These are phyloP conservation scores for Hydrozoanthus tunicans DNA, from an alignment of 64 coral and sea anemone genomes.

Conservation along the genomic window DNA sequence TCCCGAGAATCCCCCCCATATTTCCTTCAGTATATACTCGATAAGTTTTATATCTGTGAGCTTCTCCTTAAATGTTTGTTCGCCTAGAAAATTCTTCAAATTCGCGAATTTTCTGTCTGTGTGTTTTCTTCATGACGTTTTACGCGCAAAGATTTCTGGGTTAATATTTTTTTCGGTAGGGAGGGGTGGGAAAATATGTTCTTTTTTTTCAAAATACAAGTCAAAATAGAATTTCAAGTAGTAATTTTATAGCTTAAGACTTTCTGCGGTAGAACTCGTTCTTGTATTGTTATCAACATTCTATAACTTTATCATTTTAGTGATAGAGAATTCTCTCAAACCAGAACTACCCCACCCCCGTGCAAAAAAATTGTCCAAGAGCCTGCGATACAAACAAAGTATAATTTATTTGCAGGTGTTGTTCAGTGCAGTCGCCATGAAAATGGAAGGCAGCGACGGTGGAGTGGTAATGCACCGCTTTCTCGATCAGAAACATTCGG, in stretches of 20 bases:
- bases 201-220: not conserved
- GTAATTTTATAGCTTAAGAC: too few relatives aligned
- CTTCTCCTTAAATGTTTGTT: not conserved
- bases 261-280: too few relatives aligned
- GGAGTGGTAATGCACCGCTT: constrained; percentile 56
- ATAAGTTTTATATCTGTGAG: not conserved
- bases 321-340: too few relatives aligned
- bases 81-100: not conserved
- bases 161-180: not conserved
- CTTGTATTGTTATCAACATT: too few relatives aligned
- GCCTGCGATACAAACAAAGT: constrained; percentile 43
- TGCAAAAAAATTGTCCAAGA: not conserved
- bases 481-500: constrained; percentile 70
- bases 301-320: too few relatives aligned
- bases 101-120: constrained; percentile 24
- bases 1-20: constrained; percentile 78
- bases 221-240: not conserved
- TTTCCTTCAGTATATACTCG: not conserved
- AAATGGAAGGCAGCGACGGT: constrained; percentile 60
- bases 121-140: constrained; percentile 51
- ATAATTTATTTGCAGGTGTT: constrained; percentile 30
- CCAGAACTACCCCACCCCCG: not conserved
- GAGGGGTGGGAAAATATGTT: not conserved
- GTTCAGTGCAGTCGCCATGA: not conserved
- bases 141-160: constrained; percentile 40